Percentiles rank a stretch among this genome's conserved stretches.
These are phyloP conservation scores for Ormia ochracea DNA, from an alignment of 2,888 invertebrate genomes.

Conservation along the genomic window DNA sequence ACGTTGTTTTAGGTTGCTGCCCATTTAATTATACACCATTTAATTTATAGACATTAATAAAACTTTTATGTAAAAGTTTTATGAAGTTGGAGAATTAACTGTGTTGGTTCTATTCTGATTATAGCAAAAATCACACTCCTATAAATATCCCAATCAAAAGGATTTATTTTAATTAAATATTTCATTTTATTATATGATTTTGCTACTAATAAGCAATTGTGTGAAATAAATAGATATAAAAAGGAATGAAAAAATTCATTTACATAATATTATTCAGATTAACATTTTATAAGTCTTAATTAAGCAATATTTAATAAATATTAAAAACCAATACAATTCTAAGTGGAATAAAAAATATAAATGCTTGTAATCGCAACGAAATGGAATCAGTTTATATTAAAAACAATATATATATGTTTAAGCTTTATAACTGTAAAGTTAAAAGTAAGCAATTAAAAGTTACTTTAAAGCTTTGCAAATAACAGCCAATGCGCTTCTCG, in stretches of 20 bases:
- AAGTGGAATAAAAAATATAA: too few species aligned
- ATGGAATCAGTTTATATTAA: too few species aligned
- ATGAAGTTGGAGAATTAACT: not conserved
- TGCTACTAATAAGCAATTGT: conserved; percentile 21
- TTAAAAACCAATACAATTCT: not conserved
- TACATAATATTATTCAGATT: conserved; percentile 2
- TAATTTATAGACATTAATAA: not conserved
- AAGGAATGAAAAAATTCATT: not conserved
- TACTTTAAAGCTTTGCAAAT: too few species aligned
- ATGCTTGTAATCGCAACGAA: too few species aligned
- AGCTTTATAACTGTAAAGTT: too few species aligned
- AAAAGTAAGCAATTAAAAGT: too few species aligned
- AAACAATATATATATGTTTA: too few species aligned
- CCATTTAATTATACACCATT: too few species aligned
- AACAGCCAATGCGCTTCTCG: too few species aligned
- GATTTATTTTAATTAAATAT: conserved; percentile 38
- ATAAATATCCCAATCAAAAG: conserved; percentile 6
- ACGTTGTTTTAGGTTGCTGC: too few species aligned
- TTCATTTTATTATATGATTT: conserved; percentile 29
- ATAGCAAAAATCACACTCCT: not conserved
- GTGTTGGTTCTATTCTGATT: not conserved
- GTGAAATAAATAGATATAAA: not conserved
- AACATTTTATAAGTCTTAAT: not conserved
- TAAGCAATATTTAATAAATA: not conserved
- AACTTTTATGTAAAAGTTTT: not conserved